phyloP scores from a whole-genome alignment of 1,140 invertebrate genomes.

The Amyelois transitella region DNA sequence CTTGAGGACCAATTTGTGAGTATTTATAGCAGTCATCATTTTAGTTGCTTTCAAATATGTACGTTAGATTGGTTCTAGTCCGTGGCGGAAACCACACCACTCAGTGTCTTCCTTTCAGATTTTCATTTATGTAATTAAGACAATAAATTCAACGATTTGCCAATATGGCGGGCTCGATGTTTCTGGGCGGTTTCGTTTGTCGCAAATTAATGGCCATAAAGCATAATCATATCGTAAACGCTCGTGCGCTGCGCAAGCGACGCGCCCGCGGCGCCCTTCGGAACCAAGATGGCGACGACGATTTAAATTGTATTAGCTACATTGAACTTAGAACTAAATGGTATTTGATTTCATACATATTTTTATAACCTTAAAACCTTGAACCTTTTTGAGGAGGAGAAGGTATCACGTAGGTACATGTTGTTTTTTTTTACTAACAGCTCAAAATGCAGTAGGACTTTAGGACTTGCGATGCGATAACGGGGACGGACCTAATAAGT shows the following conservation, averaged over 20 bases:
- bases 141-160: conserved; percentile 28
- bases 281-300: conserved; percentile 32
- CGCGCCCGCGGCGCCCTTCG: conserved; percentile 34
- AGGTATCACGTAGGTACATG: too few species aligned
- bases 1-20: too few species aligned
- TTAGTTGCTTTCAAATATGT: too few species aligned
- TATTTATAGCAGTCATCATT: too few species aligned
- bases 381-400: too few species aligned
- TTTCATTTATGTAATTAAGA: conserved; percentile 16
- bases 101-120: too few species aligned
- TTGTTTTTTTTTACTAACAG: too few species aligned
- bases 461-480: too few species aligned
- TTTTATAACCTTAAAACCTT: not conserved
- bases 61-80: too few species aligned
- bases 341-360: not conserved
- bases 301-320: conserved; percentile 24
- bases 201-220: conserved; percentile 66
- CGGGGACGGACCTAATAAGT: too few species aligned
- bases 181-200: conserved; percentile 53
- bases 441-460: too few species aligned
- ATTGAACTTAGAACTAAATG: not conserved
- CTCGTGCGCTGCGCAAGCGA: conserved; percentile 36
- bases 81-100: too few species aligned
- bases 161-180: conserved; percentile 35
- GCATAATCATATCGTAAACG: conserved; percentile 58